A percentile compares a stretch with the other conserved stretches of the same genome.
Evolutionary conservation across 2,797 vertebrate genomes (phyloP).

Genomic region (Pangasius sanitwongsei): DNA sequence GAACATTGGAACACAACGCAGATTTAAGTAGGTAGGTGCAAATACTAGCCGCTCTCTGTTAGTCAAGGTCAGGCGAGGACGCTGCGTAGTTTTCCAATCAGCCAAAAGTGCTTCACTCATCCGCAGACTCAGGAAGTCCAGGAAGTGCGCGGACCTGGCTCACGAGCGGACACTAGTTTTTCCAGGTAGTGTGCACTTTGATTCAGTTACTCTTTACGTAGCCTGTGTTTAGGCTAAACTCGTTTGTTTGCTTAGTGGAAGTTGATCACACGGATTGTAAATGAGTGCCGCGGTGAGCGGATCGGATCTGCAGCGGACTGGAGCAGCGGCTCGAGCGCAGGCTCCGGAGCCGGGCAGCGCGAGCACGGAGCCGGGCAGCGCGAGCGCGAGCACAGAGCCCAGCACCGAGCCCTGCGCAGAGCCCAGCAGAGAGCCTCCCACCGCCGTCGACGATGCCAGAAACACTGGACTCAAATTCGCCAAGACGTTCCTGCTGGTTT

Average conservation of each 20-base stretch:
- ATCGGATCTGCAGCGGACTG: conserved; percentile 20
- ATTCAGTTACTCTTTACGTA: background rate
- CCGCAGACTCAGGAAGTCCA: conserved; percentile 39
- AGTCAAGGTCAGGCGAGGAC: conserved; percentile 51
- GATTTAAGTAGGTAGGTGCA: background rate
- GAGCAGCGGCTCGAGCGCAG: conserved; percentile 11
- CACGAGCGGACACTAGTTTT: background rate
- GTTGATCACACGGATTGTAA: conserved; percentile 11
- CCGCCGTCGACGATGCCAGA: conserved; percentile 72
- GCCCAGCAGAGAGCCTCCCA: conserved; percentile 61
- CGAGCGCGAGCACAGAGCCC: no score
- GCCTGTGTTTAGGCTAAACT: background rate
- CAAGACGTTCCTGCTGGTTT: conserved; percentile 86
- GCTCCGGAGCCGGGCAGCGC: conserved; percentile 7
- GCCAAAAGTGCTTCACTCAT: conserved; percentile 30
- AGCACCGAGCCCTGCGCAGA: no score
- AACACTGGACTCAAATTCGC: conserved; percentile 87
- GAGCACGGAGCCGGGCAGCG: no score
- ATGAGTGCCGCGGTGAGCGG: conserved; percentile 50
- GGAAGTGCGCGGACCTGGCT: conserved; percentile 25
- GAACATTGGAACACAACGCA: no score
- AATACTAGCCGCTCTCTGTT: conserved; percentile 13
- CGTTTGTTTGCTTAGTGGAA: conserved; percentile 12
- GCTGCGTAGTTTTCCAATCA: conserved; percentile 19
- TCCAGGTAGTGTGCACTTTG: background rate